Conservation (phyloP, 1,140 invertebrate genomes). For the Lucilia sericata region DNA sequence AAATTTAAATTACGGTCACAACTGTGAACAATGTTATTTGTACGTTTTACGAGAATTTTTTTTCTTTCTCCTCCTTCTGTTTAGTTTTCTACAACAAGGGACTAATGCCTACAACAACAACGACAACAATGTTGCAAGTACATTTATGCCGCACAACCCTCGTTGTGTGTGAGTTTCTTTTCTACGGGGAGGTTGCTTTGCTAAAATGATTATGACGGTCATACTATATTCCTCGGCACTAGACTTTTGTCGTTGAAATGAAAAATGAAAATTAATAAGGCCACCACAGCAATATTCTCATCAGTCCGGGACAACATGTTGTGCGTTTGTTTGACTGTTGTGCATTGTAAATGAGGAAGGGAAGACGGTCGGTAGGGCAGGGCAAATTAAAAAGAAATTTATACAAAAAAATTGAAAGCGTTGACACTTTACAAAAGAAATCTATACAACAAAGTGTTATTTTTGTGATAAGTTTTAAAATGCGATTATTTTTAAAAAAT, state of each 20-base stretch:
- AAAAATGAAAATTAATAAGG: constrained; percentile 27
- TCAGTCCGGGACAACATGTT: not conserved
- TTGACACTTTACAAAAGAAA: not conserved
- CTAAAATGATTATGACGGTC: constrained; percentile 8
- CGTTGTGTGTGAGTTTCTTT: not conserved
- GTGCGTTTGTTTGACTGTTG: not conserved
- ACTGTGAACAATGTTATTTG: not conserved
- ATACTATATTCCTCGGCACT: not conserved
- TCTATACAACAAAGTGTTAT: constrained; percentile 1
- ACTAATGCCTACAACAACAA: constrained; percentile 7
- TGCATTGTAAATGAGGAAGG: not conserved
- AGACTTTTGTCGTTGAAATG: not conserved
- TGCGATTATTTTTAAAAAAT: constrained; percentile 8
- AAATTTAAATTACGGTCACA: constrained; percentile 42
- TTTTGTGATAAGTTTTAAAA: not conserved
- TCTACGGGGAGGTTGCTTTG: not conserved
- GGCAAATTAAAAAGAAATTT: not conserved
- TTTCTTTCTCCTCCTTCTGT: not conserved
- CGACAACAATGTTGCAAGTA: constrained; percentile 14
- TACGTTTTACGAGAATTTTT: constrained; percentile 7
- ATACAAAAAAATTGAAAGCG: not conserved
- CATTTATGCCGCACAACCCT: not conserved
- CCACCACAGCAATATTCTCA: not conserved
- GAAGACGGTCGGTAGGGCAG: no score
- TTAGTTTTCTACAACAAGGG: not conserved